phyloP scores from a whole-genome alignment of 2,797 vertebrate genomes.

The Chiloscyllium punctatum region DNA sequence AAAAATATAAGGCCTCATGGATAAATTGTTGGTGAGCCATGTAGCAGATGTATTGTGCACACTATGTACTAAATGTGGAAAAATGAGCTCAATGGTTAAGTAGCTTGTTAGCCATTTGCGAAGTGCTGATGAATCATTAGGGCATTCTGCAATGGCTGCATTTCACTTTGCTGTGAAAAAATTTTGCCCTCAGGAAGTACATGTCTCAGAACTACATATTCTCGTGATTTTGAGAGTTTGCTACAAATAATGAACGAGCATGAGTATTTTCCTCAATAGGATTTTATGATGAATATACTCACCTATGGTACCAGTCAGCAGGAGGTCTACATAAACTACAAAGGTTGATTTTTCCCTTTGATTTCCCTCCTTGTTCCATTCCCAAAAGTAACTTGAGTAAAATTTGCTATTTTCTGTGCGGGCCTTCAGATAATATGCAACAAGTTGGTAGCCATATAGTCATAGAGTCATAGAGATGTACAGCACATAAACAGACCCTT shows the following conservation, averaged over 20 bases:
- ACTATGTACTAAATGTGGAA: neutral
- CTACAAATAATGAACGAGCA: neutral
- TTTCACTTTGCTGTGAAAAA: neutral
- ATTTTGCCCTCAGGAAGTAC: neutral
- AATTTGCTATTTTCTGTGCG: neutral
- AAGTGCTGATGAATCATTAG: neutral
- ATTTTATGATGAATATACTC: neutral
- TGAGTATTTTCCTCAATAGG: neutral
- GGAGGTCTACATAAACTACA: neutral
- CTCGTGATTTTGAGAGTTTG: neutral
- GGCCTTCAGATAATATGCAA: neutral
- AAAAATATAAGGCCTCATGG: neutral
- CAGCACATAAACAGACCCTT: no score
- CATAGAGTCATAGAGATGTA: no score
- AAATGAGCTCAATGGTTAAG: neutral
- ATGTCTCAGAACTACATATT: slow-evolving; percentile 4
- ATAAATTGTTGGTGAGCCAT: neutral
- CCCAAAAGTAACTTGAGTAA: neutral
- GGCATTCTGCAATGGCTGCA: neutral
- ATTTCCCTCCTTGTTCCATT: neutral
- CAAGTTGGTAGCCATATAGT: neutral
- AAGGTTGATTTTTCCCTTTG: neutral
- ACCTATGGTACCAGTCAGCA: neutral
- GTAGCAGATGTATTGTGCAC: neutral
- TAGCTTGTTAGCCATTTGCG: neutral